These are phyloP conservation scores for Macrobrachium rosenbergii DNA, from an alignment of 1,140 invertebrate genomes.

Conservation along the genomic window DNA sequence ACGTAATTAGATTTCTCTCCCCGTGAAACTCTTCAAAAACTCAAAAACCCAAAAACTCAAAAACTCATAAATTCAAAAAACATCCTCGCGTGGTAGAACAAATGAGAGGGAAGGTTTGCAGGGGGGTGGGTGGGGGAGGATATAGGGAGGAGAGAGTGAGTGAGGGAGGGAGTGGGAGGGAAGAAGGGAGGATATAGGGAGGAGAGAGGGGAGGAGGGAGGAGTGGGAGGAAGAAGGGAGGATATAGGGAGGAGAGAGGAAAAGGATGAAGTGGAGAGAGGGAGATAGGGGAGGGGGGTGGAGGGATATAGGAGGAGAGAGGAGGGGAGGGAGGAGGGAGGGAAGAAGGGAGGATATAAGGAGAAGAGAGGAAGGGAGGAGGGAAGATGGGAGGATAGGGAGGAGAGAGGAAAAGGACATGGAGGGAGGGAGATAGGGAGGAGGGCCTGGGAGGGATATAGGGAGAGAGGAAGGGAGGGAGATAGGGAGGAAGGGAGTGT, in stretches of 20 bases:
- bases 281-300: too few relatives aligned
- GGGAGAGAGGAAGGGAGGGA: background rate
- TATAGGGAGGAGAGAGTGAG: background rate
- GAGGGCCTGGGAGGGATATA: background rate
- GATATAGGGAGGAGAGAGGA: background rate
- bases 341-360: too few relatives aligned
- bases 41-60: too few relatives aligned
- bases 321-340: too few relatives aligned
- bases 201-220: background rate
- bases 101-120: too few relatives aligned
- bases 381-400: background rate
- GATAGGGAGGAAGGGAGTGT: too few relatives aligned
- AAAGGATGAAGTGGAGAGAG: background rate
- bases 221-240: background rate
- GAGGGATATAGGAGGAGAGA: too few relatives aligned
- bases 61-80: too few relatives aligned
- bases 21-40: too few relatives aligned
- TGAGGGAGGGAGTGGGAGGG: background rate
- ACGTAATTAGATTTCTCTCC: too few relatives aligned
- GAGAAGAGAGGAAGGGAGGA: background rate
- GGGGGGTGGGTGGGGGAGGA: too few relatives aligned
- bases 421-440: background rate
- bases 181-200: background rate
- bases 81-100: too few relatives aligned
- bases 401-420: background rate